These are phyloP conservation scores for Beris morrisii DNA, from an alignment of 2,888 invertebrate species.

Conservation along the genomic window DNA sequence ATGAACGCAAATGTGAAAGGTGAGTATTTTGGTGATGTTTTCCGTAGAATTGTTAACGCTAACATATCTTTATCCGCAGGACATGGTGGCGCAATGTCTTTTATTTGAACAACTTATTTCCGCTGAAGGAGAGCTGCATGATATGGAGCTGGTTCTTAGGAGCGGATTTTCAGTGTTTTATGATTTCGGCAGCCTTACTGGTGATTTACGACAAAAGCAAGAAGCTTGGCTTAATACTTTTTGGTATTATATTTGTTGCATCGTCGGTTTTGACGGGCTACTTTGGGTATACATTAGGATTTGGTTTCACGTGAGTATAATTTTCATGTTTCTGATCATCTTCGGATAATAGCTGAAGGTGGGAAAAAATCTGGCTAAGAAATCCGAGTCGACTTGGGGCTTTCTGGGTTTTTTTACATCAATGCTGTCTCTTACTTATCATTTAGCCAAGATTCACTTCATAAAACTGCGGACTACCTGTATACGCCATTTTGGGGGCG, in stretches of 20 bases:
- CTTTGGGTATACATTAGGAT: conserved; percentile 52
- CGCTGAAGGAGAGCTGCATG: conserved; percentile 41
- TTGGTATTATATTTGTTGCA: conserved; percentile 46
- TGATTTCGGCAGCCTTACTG: conserved; percentile 36
- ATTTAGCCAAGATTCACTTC: conserved; percentile 39
- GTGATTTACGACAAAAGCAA: conserved; percentile 43
- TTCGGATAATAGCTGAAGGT: too few species aligned
- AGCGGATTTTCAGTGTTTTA: conserved; percentile 41
- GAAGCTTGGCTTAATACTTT: conserved; percentile 47
- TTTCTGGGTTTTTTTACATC: too few species aligned
- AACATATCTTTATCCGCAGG: conserved; percentile 26
- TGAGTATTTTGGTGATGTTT: conserved; percentile 3
- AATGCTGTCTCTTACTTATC: background rate
- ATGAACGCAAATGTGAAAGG: conserved; percentile 54
- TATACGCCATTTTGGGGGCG: conserved; percentile 54
- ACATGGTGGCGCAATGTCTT: conserved; percentile 61
- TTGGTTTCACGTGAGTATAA: conserved; percentile 56
- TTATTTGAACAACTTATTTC: conserved; percentile 48
- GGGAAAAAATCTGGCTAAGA: too few species aligned
- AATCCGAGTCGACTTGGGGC: too few species aligned
- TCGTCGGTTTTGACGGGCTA: conserved; percentile 51
- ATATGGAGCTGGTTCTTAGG: conserved; percentile 42
- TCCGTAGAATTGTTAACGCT: background rate
- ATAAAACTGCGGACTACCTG: conserved; percentile 42
- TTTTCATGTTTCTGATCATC: too few species aligned